Evolutionary conservation across 1,140 invertebrate genomes (phyloP), one percentile per base, ranked within the genome.

Genomic region (Pissodes strobi): DNA sequence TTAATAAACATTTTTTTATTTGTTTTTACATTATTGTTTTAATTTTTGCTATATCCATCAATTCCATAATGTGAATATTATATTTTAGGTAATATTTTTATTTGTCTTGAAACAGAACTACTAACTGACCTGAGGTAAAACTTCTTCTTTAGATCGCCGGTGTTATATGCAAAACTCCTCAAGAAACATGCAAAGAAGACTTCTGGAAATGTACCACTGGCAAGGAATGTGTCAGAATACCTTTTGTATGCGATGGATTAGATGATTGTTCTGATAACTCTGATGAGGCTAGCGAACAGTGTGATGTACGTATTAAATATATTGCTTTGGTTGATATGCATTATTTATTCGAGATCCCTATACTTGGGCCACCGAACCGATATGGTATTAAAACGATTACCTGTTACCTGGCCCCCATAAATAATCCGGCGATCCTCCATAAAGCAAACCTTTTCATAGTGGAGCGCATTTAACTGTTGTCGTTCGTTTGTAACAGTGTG

Each of bases 231-330:
- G 84, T 92, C 34, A 79, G 82, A 0, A 75, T 83, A 0, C 74
- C 78, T 1, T 89, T 86, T 69, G 80, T 90, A 6, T 92, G 90
- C 65, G 88, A 92, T 72, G 84, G 83, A 37, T 82, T 86, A 0
- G 70, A 78, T 21, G 90, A 92, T 71, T 92, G 90, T 75, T 76
- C 76, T 0, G 89, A 91, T 75, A 78, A 81, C 30, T 87, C 86
- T 0, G 90, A 92, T 66, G 90, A 91, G 76, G 82, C 77, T 63
- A 58, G 79, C 2, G 64, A 74, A 13, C 78, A 83, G 60, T 90
- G 88, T 66, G 79, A 88, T 49, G 87, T 88, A 75, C 78, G 79
- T 63, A 51, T 13, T 25, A 18, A 46, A 52, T 34, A n/a, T n/a
- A n/a, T n/a, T n/a, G n/a, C n/a, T n/a, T n/a, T 37, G 19, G 2